A percentile compares a stretch with the other conserved stretches of the same genome.
phyloP scores from a whole-genome alignment of 2,888 invertebrate species.

The Caenorhabditis becei region DNA sequence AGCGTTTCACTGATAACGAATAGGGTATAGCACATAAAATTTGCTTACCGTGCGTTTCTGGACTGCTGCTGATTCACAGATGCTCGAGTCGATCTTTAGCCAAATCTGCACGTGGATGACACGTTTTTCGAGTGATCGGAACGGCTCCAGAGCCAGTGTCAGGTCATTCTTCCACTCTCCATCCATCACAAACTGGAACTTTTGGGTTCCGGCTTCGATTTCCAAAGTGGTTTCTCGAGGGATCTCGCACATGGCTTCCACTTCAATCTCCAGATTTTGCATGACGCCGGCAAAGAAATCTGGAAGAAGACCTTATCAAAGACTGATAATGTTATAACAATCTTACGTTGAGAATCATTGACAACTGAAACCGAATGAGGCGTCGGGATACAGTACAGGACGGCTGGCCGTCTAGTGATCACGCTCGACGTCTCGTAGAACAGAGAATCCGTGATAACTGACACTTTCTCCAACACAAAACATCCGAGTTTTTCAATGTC shows the following conservation, averaged over 20 bases:
- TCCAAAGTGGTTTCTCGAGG: constrained; percentile 29
- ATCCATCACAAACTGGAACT: constrained; percentile 33
- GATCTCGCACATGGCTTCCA: constrained; percentile 63
- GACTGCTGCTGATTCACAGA: constrained; percentile 64
- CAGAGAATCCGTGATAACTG: constrained; percentile 22
- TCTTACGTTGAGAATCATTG: constrained; percentile 50
- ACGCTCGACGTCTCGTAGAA: constrained; percentile 31
- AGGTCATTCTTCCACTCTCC: constrained; percentile 20
- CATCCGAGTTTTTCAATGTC: constrained; percentile 51
- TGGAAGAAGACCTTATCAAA: constrained; percentile 20
- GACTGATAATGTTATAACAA: background rate
- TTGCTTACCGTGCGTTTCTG: constrained; percentile 51
- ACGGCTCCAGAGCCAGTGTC: constrained; percentile 16
- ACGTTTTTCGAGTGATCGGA: constrained; percentile 42
- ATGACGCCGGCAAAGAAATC: constrained; percentile 65
- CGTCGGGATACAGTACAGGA: constrained; percentile 50
- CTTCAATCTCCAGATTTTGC: constrained; percentile 57
- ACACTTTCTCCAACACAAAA: constrained; percentile 49
- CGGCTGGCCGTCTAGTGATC: constrained; percentile 25
- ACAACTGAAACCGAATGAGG: constrained; percentile 47
- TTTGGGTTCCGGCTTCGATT: constrained; percentile 28
- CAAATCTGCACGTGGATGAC: constrained; percentile 47
- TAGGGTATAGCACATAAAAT: background rate
- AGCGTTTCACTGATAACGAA: background rate
- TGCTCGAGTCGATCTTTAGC: constrained; percentile 62